Conservation (phyloP, 2,888 invertebrate genomes). For the Heterodera filipjevi region DNA sequence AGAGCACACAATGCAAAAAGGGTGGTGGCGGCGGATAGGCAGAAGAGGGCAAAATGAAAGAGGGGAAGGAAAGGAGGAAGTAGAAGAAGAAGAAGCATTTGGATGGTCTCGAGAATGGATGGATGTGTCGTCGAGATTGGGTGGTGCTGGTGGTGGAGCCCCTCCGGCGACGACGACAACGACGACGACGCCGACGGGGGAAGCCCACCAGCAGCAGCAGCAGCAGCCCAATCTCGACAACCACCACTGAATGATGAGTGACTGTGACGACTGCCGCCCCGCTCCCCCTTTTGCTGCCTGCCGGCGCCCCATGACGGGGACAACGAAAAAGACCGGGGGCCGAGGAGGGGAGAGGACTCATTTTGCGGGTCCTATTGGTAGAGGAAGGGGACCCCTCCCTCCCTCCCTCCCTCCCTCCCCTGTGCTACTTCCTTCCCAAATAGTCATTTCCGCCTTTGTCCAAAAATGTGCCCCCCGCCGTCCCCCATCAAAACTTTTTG, state of each 20-base stretch:
- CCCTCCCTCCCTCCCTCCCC: not conserved
- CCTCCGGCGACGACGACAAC: not conserved
- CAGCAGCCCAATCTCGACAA: not conserved
- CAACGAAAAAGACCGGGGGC: too few species aligned
- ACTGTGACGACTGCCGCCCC: too few species aligned
- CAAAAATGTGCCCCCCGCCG: not conserved
- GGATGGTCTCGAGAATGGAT: not conserved
- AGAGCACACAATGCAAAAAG: too few species aligned
- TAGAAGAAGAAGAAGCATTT: too few species aligned
- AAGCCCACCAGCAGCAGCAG: not conserved
- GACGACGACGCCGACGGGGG: too few species aligned
- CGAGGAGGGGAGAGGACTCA: not conserved
- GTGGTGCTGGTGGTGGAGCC: not conserved
- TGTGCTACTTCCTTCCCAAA: too few species aligned
- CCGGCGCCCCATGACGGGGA: too few species aligned
- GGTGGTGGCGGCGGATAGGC: not conserved
- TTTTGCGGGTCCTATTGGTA: not conserved
- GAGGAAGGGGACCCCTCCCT: not conserved
- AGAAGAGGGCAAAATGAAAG: not conserved
- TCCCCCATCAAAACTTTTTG: not conserved
- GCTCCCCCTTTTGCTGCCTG: too few species aligned
- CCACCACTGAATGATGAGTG: too few species aligned
- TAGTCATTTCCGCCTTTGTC: not conserved
- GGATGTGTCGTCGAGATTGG: constrained; percentile 1
- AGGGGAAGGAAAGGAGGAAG: too few species aligned